A percentile compares a stretch with the other conserved stretches of the same genome.
These are phyloP conservation scores for Tenthredo scrophulariae DNA, from an alignment of 2,888 invertebrate genomes.

Conservation along the genomic window DNA sequence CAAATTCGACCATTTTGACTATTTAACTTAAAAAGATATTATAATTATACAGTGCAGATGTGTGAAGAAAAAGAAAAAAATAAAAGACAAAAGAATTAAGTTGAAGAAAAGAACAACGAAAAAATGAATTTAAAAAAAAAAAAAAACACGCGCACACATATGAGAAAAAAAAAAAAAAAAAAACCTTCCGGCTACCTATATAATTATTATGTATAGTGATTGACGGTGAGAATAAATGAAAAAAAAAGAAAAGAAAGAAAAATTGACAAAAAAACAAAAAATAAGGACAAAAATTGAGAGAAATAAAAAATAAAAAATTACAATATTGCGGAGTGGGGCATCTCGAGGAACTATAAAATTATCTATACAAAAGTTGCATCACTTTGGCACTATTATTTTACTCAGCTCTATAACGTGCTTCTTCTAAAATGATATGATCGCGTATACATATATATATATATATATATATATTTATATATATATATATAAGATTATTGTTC, in stretches of 20 bases:
- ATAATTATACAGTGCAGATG: not conserved
- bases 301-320: not conserved
- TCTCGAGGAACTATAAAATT: conserved; percentile 37
- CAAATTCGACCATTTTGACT: not conserved
- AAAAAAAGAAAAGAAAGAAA: not conserved
- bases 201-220: not conserved
- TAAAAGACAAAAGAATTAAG: too few species aligned
- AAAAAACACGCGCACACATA: not conserved
- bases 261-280: not conserved
- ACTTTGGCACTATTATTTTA: conserved; percentile 62
- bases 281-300: not conserved
- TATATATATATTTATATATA: conserved; percentile 2
- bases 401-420: conserved; percentile 5
- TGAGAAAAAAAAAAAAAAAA: too few species aligned
- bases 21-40: not conserved
- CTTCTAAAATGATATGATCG: conserved; percentile 42
- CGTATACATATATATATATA: conserved; percentile 19
- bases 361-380: conserved; percentile 54
- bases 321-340: not conserved
- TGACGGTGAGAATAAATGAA: not conserved
- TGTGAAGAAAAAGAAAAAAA: not conserved
- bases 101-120: too few species aligned
- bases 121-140: too few species aligned
- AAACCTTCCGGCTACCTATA: too few species aligned
- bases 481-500: conserved; percentile 3